Evolutionary conservation across 2,888 invertebrate genomes (phyloP), one percentile per base, ranked within the genome.

Genomic region (Lucinisca nassula): DNA sequence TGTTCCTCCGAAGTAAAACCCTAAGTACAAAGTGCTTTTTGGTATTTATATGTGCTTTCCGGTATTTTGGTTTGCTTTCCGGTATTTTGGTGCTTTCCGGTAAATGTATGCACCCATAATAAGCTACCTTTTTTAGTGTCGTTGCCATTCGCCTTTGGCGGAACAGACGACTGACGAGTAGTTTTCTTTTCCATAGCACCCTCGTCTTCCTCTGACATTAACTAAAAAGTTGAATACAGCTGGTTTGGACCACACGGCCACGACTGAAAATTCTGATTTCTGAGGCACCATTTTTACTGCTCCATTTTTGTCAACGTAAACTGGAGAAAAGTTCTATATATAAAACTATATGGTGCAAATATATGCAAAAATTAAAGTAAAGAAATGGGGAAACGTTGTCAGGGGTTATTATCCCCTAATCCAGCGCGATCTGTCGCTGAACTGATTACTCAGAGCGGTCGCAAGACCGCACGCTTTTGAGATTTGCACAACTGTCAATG

Each of bases 181-280:
- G 87, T 88, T 93, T 94, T 95, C 91, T 94, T 95, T 89, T 95
- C 95, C 95, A 95, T 95, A 67, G 83, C 92, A 74, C 73, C 73
- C 85, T 82, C 86, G 81, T 88, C 92, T 83, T 94, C 94, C 82
- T 93, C 94, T 92, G 91, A 92, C 95, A 94, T 95, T 89, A 92
- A 95, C 92, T 73, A 85, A 79, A 61, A 85, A 73, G 75, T 84
- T 61, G 51, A 72, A 78, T 37, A 70, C 38, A 55, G 74, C 45
- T 49, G 67, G 55, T 40, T 80, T 74, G 80, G 92, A 93, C 93
- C 92, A 85, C 90, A 85, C 87, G 93, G 93, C 85, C 93, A 90
- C 92, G 77, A 83, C 87, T 85, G 87, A 79, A 79, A 81, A 75
- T 51, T 80, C 75, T 49, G 78, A 79, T 90, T 85, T 87, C 40